Evolutionary conservation across 2,888 invertebrate species (phyloP), one percentile per base, ranked within the genome.

Genomic region (Euzophera pinguis): DNA sequence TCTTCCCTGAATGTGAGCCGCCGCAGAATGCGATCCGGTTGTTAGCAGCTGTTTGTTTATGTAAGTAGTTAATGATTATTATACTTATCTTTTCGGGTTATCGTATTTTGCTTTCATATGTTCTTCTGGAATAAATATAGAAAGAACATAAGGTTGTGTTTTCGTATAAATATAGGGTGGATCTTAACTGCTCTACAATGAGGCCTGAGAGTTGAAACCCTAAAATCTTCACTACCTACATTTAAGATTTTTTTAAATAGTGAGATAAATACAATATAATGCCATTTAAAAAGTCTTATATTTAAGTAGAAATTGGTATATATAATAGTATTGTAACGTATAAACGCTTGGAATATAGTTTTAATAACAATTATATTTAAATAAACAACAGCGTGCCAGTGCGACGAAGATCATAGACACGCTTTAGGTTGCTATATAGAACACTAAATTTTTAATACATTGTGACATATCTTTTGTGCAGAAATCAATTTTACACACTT

Each of bases 41-140:
- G 3, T 83, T 98, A 53, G 97, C 97, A 5, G 96, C 95, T 41
- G 92, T 93, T 32, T 96, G 96, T 73, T 91, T 97, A 60, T 94
- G 95, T 97, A 90, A 95, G 96, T 94, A 58, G 38, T 10, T 17
- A 35, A 41, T 38, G 38, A 34, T 49, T 13, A 37, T 16, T 41
- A 27, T 3, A 32, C 1, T 17, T 3, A 17, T 10, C 35, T 35
- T 17, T 9, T 43, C 34, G 13, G 32, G 34, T 45, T 45, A 45
- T 45, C 34, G 14, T 34, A 32, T 39, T 43, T 43, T 7, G 43
- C n/a, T 29, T 45, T 32, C 32, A 45, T 16, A 45, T 14, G 13
- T 45, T 45, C 29, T 45, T 12, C 14, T 9, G 29, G 12, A 32
- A 45, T 45, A 45, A 45, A 45, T 14, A 3, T 0, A 10, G 4